Evolutionary conservation across 2,797 vertebrate species (phyloP).

Genomic region (Catostomus latipinnis): DNA sequence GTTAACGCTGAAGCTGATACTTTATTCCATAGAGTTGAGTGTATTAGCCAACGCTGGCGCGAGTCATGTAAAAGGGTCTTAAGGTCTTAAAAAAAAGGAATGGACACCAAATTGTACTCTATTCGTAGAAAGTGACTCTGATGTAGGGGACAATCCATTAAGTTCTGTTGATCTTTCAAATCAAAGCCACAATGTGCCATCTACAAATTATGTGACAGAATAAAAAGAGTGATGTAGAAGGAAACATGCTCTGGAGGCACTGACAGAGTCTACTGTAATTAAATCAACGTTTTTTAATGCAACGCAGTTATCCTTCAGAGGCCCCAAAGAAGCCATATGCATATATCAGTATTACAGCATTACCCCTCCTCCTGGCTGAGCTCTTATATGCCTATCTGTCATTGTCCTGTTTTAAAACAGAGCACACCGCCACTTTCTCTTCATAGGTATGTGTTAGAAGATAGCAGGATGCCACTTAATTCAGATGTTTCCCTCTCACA

Average conservation of each 20-base stretch:
- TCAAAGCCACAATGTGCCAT: slow-evolving; percentile 16
- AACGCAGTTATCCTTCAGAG: slow-evolving; percentile 47
- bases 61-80: too few species aligned
- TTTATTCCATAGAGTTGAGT: too few species aligned
- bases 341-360: slow-evolving; percentile 30
- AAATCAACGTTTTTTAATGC: slow-evolving; percentile 45
- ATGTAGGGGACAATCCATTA: neutral
- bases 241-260: slow-evolving; percentile 21
- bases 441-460: slow-evolving; percentile 40
- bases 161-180: slow-evolving; percentile 9
- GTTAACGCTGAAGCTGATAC: too few species aligned
- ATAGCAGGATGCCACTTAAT: slow-evolving; percentile 40
- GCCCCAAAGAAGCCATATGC: slow-evolving; percentile 9
- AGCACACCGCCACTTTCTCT: slow-evolving; percentile 4
- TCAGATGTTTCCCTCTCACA: slow-evolving; percentile 43
- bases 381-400: slow-evolving; percentile 32
- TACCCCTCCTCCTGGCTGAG: slow-evolving; percentile 7
- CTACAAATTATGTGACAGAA: slow-evolving; percentile 38
- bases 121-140: neutral
- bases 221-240: slow-evolving; percentile 39
- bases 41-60: too few species aligned
- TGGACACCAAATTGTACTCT: too few species aligned
- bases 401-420: slow-evolving; percentile 32
- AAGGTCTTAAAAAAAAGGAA: too few species aligned
- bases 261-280: slow-evolving; percentile 31